Evolutionary conservation across 2,888 invertebrate species (phyloP), one percentile per base, ranked within the genome.

Genomic region (Nemurella pictetii): DNA sequence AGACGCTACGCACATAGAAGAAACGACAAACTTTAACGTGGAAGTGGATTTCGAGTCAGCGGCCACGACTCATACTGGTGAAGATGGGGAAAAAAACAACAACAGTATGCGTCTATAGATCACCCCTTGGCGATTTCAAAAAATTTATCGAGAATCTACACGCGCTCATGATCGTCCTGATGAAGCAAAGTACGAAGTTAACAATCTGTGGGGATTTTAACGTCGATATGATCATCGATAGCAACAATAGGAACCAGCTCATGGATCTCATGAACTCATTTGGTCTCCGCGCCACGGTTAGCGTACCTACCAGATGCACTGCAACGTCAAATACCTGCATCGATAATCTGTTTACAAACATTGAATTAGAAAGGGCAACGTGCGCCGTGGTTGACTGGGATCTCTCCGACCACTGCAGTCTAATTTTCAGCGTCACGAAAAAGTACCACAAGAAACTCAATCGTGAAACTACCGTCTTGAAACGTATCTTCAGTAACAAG

Each of bases 301-400:
- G 28, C 9, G n/a, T n/a, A n/a, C n/a, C n/a, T n/a, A n/a, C n/a
- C n/a, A n/a, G n/a, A n/a, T n/a, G n/a, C n/a, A n/a, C n/a, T n/a
- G n/a, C n/a, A n/a, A n/a, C n/a, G n/a, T n/a, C n/a, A n/a, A n/a
- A n/a, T n/a, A n/a, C n/a, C 1, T 1, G 26, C 75, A 75, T 75
- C 26, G 75, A 75, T 28, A 75, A 75, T 28, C 7, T 75, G 12
- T 75, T 75, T 75, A 75, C 75, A 75, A 75, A 75, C 75, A 75
- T 75, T 75, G 75, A 27, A 28, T 9, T 12, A 25, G 28, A 75
- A 27, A 25, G 9, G 27, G 15, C 26, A 7, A 9, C 26, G 26
- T 27, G 27, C 9, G 28, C 27, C 9, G 26, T 28, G 0, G 28
- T 27, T 28, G 28, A 75, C 75, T 28, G 1, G 26, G 27, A 75